Evolutionary conservation across 2,888 invertebrate species (phyloP), one percentile per base, ranked within the genome.

Genomic region (Phortica magna): DNA sequence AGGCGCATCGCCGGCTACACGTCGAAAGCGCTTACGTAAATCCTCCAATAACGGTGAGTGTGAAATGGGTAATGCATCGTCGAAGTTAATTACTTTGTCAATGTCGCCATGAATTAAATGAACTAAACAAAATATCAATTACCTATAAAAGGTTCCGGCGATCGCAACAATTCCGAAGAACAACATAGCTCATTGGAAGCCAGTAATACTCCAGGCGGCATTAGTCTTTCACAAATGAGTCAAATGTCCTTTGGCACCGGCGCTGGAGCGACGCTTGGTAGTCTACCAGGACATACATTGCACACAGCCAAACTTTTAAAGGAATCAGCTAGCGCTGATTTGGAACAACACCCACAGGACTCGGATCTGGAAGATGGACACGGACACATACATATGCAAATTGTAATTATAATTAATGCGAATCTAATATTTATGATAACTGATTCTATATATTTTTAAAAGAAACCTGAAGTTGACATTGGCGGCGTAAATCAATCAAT

Each of bases 1-100:
- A 92, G 94, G 95, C n/a, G 92, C 94, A 41, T 94, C 95, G 41
- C 94, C 94, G 19, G 95, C 96, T 3, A 94, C 96, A 12, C 70
- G 93, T 92, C 87, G 93, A 93, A 79, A 91, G 92, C 88, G 95
- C 78, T 91, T 95, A 87, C 91, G 95, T 82, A 95, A 95, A 91
- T 93, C 94, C 22, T 95, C 95, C 9, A 95, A 91, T 83, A 92
- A 94, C 76, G 95, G 95, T 80, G 82, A 81, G 83, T 82, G 80
- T 57, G 84, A 88, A 22, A 73, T 85, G 84, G 85, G 85, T 85
- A 85, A 83, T 79, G 82, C 74, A 87, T 85, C 85, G 87, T 83
- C 80, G 73, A 19, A 59, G 59, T 76, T 48, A 14, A 48, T 48
- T 48, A 48, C 48, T 48, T 14, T 14, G 7, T 12, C 14, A 14